A percentile compares a stretch with the other conserved stretches of the same genome.
Evolutionary conservation across 2,888 invertebrate species (phyloP).

Genomic region (Pterostichus niger): DNA sequence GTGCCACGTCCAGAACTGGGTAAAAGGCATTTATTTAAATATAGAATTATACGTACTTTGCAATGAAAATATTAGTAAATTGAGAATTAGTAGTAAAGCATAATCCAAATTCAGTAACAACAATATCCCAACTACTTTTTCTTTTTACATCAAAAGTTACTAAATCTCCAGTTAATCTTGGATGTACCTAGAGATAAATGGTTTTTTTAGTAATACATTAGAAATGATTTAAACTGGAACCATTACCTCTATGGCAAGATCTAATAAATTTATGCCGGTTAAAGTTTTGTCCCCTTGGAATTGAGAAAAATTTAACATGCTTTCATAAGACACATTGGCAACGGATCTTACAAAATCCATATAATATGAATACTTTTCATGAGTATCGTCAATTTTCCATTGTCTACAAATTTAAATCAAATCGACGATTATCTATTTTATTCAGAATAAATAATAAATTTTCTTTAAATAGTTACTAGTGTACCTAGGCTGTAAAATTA

Average conservation of each 20-base stretch:
- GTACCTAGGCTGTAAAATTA: too few relatives aligned
- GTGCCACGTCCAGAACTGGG: too few relatives aligned
- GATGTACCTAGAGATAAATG: constrained; percentile 77
- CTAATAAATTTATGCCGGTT: constrained; percentile 75
- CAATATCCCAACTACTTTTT: constrained; percentile 76
- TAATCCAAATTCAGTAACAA: constrained; percentile 84
- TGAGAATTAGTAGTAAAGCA: constrained; percentile 84
- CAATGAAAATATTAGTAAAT: constrained; percentile 78
- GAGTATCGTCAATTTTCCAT: constrained; percentile 76
- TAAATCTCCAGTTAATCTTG: constrained; percentile 76
- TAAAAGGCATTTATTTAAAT: too few relatives aligned
- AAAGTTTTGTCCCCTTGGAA: constrained; percentile 77
- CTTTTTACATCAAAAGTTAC: constrained; percentile 77
- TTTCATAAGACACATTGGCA: constrained; percentile 77
- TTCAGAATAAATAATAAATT: too few relatives aligned
- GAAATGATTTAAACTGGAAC: constrained; percentile 14
- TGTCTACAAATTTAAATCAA: constrained; percentile 70
- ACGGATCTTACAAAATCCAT: constrained; percentile 77
- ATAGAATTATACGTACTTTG: constrained; percentile 71
- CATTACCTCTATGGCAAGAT: constrained; percentile 77
- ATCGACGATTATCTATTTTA: neutral
- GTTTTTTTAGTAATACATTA: constrained; percentile 39
- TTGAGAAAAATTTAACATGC: constrained; percentile 75
- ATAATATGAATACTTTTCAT: constrained; percentile 77
- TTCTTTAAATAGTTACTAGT: too few relatives aligned